Evolutionary conservation across 1,140 invertebrate genomes (phyloP).

Genomic region (Rhopalosiphum padi): DNA sequence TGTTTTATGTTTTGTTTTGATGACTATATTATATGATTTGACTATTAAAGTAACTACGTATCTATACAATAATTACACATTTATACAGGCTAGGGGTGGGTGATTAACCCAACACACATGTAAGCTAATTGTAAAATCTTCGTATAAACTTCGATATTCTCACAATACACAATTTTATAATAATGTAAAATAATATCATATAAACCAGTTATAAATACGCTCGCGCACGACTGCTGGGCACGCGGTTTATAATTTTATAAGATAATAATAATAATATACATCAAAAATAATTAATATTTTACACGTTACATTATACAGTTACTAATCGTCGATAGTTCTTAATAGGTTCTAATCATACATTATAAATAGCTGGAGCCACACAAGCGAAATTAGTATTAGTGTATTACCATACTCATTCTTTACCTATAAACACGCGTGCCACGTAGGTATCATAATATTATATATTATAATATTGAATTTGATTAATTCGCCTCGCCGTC

Average conservation of each 20-base stretch:
- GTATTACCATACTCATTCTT: neutral
- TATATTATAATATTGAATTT: constrained; percentile 33
- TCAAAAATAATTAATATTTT: constrained; percentile 29
- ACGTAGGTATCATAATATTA: neutral
- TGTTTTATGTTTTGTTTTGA: neutral
- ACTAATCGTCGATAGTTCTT: neutral
- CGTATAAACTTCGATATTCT: neutral
- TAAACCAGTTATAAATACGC: neutral
- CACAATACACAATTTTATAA: neutral
- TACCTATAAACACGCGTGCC: neutral
- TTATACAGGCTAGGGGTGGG: neutral
- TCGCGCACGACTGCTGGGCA: neutral
- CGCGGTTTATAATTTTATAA: neutral
- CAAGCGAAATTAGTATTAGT: neutral
- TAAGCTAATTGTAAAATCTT: neutral
- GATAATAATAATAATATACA: neutral
- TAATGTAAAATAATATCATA: neutral
- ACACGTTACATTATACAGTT: neutral
- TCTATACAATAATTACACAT: neutral
- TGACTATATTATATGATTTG: neutral
- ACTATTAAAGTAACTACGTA: neutral
- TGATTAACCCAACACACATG: neutral
- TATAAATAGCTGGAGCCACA: neutral
- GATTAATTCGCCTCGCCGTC: constrained; percentile 16
- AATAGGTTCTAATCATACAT: constrained; percentile 26